Percentiles rank a stretch among this genome's conserved stretches.
phyloP scores from a whole-genome alignment of 2,797 vertebrate species.

The Psittacula derbiana region DNA sequence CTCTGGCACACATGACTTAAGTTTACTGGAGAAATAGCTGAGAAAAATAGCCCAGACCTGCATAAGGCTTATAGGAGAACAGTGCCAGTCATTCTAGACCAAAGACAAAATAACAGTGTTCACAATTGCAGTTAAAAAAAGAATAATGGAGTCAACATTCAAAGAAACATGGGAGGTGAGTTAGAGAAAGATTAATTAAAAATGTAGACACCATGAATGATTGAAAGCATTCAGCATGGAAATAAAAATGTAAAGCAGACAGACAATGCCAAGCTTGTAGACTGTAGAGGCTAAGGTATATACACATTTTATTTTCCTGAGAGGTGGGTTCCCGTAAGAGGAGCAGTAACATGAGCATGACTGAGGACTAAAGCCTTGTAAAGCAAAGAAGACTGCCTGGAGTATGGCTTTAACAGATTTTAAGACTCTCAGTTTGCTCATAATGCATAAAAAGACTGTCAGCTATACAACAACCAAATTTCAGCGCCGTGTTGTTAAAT shows the following conservation, averaged over 20 bases:
- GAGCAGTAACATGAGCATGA: neutral
- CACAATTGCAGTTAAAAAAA: neutral
- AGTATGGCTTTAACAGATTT: neutral
- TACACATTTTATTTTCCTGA: neutral
- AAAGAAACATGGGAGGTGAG: neutral
- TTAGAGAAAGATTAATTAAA: neutral
- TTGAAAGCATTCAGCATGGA: neutral
- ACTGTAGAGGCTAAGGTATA: neutral
- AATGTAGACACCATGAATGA: neutral
- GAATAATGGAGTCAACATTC: neutral
- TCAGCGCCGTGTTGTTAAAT: neutral
- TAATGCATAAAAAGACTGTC: neutral
- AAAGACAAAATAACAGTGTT: neutral
- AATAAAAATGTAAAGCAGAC: neutral
- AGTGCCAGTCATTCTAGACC: neutral
- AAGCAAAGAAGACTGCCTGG: neutral
- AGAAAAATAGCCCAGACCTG: neutral
- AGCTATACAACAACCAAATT: neutral
- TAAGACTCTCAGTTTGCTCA: neutral
- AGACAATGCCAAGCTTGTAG: neutral
- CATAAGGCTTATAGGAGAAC: neutral
- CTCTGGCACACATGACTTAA: neutral
- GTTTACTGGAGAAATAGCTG: neutral
- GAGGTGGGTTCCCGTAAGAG: neutral
- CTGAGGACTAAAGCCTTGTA: neutral